These are phyloP conservation scores for Coelopa pilipes DNA, from an alignment of 2,888 invertebrate genomes.

Conservation along the genomic window DNA sequence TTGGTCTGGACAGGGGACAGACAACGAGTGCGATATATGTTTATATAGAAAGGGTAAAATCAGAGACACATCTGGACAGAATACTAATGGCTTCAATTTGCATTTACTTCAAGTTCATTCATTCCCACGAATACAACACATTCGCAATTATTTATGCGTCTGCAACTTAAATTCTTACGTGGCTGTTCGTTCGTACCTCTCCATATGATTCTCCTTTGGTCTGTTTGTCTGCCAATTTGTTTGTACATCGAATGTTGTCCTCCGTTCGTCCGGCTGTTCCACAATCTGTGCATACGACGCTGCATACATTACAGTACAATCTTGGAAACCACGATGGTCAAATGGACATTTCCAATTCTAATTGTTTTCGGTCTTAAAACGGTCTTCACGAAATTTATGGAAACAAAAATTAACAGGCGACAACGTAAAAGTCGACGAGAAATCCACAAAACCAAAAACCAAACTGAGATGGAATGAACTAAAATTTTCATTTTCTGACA, in stretches of 20 bases:
- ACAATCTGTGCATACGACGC: not conserved
- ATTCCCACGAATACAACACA: conserved; percentile 8
- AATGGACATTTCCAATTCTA: conserved; percentile 25
- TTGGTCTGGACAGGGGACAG: not conserved
- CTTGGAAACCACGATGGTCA: not conserved
- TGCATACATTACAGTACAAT: not conserved
- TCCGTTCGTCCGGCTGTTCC: not conserved
- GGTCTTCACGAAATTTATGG: not conserved
- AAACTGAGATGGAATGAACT: conserved; percentile 7
- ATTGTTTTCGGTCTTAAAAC: conserved; percentile 19
- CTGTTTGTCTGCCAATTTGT: not conserved
- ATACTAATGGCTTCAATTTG: conserved; percentile 14
- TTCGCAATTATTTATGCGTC: conserved; percentile 27
- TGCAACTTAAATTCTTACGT: conserved; percentile 2
- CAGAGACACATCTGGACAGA: conserved; percentile 1
- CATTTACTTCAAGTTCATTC: conserved; percentile 22
- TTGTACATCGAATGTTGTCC: not conserved
- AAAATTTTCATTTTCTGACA: conserved; percentile 24
- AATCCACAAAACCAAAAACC: not conserved
- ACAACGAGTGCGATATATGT: too few relatives aligned
- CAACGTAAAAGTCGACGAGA: not conserved
- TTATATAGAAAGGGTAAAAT: too few relatives aligned
- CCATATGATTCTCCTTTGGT: not conserved
- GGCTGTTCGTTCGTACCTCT: not conserved
- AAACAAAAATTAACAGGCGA: not conserved